These are phyloP conservation scores for Plagodis dolabraria DNA, from an alignment of 2,888 invertebrate genomes.

Conservation along the genomic window DNA sequence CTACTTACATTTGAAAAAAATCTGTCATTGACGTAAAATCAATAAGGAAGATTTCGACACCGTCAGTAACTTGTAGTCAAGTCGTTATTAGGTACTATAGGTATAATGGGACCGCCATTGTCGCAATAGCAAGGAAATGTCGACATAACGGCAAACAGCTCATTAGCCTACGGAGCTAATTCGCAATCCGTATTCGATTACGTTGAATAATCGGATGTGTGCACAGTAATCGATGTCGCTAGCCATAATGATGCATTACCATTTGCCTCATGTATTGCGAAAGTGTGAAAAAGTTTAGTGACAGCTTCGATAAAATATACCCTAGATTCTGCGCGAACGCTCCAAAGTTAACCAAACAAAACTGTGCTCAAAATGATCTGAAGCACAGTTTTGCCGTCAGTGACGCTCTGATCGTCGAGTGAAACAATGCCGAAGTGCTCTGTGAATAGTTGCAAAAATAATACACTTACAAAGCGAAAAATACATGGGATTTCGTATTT, in stretches of 20 bases:
- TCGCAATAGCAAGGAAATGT: slow-evolving; percentile 21
- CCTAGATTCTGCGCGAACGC: too few relatives aligned
- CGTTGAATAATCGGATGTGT: slow-evolving; percentile 14
- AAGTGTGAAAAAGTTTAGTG: not conserved
- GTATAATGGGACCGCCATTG: slow-evolving; percentile 3
- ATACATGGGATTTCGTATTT: too few relatives aligned
- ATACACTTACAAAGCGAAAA: too few relatives aligned
- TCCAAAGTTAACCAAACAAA: too few relatives aligned
- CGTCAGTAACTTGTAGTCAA: not conserved
- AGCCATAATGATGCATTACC: not conserved
- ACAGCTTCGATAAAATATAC: too few relatives aligned
- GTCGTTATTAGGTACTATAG: not conserved
- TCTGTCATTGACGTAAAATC: not conserved
- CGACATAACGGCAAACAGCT: slow-evolving; percentile 10
- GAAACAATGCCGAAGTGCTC: too few relatives aligned
- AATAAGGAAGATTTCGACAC: slow-evolving; percentile 10
- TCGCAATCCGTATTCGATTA: slow-evolving; percentile 22
- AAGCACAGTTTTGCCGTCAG: too few relatives aligned
- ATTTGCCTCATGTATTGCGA: not conserved
- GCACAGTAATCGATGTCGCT: slow-evolving; percentile 11
- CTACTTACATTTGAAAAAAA: too few relatives aligned
- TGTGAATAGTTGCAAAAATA: too few relatives aligned
- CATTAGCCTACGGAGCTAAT: slow-evolving; percentile 10
- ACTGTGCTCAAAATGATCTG: too few relatives aligned
- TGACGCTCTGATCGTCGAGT: too few relatives aligned